phyloP scores from a whole-genome alignment of 2,113 vertebrate species.

The Deroptyus accipitrinus region DNA sequence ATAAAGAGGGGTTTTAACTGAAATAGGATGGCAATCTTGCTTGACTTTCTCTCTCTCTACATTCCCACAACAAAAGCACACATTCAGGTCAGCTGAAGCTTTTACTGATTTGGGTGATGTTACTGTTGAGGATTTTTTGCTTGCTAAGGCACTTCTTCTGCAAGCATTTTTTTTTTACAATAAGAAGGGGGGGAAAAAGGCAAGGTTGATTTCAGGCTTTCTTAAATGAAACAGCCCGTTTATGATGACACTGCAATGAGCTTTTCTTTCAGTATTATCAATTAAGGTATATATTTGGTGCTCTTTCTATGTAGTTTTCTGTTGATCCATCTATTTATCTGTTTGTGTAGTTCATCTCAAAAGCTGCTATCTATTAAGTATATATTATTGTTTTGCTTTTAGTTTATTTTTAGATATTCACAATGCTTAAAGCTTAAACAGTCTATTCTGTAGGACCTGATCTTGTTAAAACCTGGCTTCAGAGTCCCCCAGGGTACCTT shows the following conservation, averaged over 20 bases:
- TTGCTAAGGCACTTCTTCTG: background rate
- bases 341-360: background rate
- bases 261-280: background rate
- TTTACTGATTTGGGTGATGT: background rate
- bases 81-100: background rate
- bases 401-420: background rate
- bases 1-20: background rate
- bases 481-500: background rate
- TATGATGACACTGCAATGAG: conserved; percentile 10
- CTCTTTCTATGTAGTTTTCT: background rate
- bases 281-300: background rate
- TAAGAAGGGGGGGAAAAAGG: background rate
- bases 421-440: background rate
- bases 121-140: background rate
- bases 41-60: background rate
- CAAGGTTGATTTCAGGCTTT: background rate
- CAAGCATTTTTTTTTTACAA: background rate
- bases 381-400: background rate
- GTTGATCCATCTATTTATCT: background rate
- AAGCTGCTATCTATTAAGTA: background rate
- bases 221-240: background rate
- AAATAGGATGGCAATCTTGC: background rate
- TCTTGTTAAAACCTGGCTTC: background rate
- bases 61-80: background rate
- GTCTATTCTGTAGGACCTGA: background rate